A percentile compares a stretch with the other conserved stretches of the same genome.
phyloP scores from a whole-genome alignment of 2,113 vertebrate genomes.

The Tetrao urogallus region DNA sequence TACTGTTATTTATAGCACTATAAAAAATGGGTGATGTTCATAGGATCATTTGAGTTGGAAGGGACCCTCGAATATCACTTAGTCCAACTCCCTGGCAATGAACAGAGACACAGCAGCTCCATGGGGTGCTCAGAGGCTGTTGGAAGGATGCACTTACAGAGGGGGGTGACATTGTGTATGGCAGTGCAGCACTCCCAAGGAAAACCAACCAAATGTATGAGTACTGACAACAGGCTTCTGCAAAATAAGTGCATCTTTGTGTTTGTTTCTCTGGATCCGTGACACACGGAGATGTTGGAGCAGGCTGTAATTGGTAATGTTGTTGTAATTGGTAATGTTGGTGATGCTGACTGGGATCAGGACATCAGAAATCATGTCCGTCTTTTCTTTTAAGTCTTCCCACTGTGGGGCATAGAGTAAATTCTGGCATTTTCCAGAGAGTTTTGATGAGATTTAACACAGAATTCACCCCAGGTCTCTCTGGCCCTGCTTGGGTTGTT shows the following conservation, averaged over 20 bases:
- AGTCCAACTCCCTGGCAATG: no score
- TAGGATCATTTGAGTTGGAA: no score
- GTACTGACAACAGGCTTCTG: background rate
- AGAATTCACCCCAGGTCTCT: background rate
- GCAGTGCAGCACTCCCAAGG: background rate
- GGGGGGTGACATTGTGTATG: background rate
- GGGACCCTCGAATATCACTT: no score
- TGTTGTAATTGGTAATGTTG: background rate
- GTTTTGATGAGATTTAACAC: background rate
- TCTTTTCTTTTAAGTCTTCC: background rate
- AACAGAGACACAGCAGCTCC: no score
- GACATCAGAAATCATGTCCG: background rate
- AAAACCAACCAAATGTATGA: background rate
- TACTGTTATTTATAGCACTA: rapidly evolving
- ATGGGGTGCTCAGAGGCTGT: no score
- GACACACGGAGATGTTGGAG: background rate
- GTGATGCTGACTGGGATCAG: background rate
- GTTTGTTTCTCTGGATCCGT: background rate
- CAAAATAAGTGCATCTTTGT: background rate
- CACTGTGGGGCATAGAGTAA: background rate
- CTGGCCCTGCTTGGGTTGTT: background rate
- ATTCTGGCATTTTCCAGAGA: background rate
- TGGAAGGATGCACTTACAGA: background rate
- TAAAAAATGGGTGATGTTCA: background rate
- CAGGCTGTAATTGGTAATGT: background rate